Percentiles rank a stretch among this genome's conserved stretches.
These are phyloP conservation scores for Prionailurus bengalensis DNA, from an alignment of 2,113 vertebrate species.

Conservation along the genomic window DNA sequence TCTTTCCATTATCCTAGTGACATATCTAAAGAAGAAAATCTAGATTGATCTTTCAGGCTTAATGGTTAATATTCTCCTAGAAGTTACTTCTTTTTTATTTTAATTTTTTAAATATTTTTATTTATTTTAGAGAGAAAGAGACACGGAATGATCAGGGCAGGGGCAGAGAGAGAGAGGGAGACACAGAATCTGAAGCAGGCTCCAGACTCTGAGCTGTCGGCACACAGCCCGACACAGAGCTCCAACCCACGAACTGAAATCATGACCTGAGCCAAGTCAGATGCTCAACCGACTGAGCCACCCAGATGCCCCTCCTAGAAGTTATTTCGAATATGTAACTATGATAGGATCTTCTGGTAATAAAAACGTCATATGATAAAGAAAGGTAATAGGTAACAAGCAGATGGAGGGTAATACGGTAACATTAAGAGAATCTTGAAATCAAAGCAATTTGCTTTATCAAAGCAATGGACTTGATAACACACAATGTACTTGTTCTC, in stretches of 20 bases:
- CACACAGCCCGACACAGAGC: too few species aligned
- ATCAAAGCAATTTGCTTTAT: background rate
- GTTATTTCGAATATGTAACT: background rate
- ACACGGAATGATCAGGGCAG: too few species aligned
- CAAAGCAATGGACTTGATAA: background rate
- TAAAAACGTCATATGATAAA: background rate
- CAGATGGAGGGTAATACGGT: background rate
- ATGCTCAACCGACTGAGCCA: too few species aligned
- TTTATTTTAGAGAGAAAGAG: too few species aligned
- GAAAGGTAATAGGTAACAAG: background rate
- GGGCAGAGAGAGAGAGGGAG: too few species aligned
- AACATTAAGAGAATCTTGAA: background rate
- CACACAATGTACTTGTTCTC: background rate
- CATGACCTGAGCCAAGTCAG: too few species aligned
- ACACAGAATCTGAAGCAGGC: too few species aligned
- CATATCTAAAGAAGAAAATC: background rate
- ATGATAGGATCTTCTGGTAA: background rate
- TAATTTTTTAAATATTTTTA: too few species aligned
- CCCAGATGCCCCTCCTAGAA: background rate
- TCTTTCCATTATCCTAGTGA: background rate
- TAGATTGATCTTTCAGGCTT: background rate
- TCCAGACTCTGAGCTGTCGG: too few species aligned
- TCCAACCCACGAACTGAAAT: too few species aligned
- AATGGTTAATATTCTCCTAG: background rate
- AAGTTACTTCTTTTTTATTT: background rate